A percentile compares a stretch with the other conserved stretches of the same genome.
These are phyloP conservation scores for Gambusia yucatana DNA, from an alignment of 2,797 vertebrate genomes.

Conservation along the genomic window DNA sequence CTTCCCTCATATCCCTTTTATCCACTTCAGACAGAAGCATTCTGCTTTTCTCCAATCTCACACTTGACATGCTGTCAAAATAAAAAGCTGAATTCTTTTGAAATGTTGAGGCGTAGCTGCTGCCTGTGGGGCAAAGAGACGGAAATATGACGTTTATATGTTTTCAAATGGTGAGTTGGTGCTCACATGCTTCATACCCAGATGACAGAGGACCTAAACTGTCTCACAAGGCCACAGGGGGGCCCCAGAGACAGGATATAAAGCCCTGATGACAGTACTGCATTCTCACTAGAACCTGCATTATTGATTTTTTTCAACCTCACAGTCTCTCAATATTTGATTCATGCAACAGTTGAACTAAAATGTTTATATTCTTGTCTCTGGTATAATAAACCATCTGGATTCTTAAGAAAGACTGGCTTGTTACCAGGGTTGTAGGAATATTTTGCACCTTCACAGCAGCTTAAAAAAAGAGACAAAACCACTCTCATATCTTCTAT, in stretches of 20 bases:
- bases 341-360: slow-evolving; percentile 17
- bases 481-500: background rate
- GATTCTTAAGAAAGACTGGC: slow-evolving; percentile 19
- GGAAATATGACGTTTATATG: slow-evolving; percentile 33
- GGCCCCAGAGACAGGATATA: slow-evolving; percentile 78
- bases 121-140: slow-evolving; percentile 32
- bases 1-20: slow-evolving; percentile 46
- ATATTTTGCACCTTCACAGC: background rate
- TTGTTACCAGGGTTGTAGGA: slow-evolving; percentile 21
- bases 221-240: slow-evolving; percentile 79
- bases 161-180: slow-evolving; percentile 31
- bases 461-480: background rate
- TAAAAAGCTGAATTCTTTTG: slow-evolving; percentile 53
- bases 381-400: slow-evolving; percentile 36
- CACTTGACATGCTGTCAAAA: slow-evolving; percentile 55
- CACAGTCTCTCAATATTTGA: background rate
- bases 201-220: slow-evolving; percentile 49
- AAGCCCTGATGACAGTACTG: slow-evolving; percentile 31
- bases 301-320: slow-evolving; percentile 14
- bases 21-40: slow-evolving; percentile 46
- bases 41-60: slow-evolving; percentile 52
- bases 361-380: slow-evolving; percentile 25
- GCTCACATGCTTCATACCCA: slow-evolving; percentile 18
- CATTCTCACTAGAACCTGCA: slow-evolving; percentile 14
- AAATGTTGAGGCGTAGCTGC: slow-evolving; percentile 38